Percentiles rank a stretch among this genome's conserved stretches.
phyloP scores from a whole-genome alignment of 2,113 vertebrate species.

The Protobothrops flavoviridis region DNA sequence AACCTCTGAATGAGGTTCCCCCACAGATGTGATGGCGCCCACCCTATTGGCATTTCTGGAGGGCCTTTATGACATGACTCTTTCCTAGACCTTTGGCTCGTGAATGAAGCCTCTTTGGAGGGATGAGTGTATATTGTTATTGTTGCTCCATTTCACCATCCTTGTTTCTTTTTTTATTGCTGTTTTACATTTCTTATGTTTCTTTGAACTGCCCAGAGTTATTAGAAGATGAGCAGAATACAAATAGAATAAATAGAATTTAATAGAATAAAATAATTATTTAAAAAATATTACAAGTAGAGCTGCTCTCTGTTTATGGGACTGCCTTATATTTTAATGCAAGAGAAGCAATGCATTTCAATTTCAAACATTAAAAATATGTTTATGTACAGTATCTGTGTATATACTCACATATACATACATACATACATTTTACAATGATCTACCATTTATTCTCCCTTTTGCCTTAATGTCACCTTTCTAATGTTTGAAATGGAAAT shows the following conservation, averaged over 20 bases:
- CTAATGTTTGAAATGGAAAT: not conserved
- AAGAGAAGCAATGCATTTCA: not conserved
- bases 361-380: not conserved
- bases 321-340: not conserved
- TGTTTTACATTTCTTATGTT: not conserved
- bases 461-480: not conserved
- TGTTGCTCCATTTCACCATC: not conserved
- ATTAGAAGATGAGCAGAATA: not conserved
- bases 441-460: not conserved
- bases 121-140: not conserved
- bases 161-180: not conserved
- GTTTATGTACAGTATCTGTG: not conserved
- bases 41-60: not conserved
- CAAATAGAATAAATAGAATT: not conserved
- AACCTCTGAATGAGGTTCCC: not conserved
- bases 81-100: not conserved
- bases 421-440: not conserved
- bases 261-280: not conserved
- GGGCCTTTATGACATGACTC: not conserved
- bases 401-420: not conserved
- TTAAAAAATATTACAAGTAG: not conserved
- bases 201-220: not conserved
- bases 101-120: not conserved
- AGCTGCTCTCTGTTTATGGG: not conserved
- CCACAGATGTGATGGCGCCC: not conserved